These are phyloP conservation scores for Heliconius ismenius DNA, from an alignment of 2,888 invertebrate species.

Conservation along the genomic window DNA sequence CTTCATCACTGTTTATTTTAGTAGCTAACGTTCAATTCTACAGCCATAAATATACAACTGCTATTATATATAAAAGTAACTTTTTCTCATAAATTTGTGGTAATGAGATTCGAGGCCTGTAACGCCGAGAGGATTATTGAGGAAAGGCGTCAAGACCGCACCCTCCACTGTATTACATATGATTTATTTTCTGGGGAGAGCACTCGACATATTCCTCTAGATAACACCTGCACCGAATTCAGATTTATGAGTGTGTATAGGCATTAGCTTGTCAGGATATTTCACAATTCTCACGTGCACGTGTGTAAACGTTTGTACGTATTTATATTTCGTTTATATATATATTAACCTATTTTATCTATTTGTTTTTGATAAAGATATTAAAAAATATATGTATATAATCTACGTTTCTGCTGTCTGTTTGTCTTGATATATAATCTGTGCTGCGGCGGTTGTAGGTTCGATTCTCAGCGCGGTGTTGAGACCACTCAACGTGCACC, in stretches of 20 bases:
- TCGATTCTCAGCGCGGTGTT: too few relatives aligned
- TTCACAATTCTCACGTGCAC: slow-evolving; percentile 30
- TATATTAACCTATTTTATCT: background rate
- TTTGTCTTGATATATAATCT: too few relatives aligned
- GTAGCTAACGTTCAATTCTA: background rate
- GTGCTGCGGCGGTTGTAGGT: too few relatives aligned
- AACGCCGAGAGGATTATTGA: slow-evolving; percentile 48
- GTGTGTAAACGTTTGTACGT: background rate
- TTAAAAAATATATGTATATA: too few relatives aligned
- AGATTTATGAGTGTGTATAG: slow-evolving; percentile 48
- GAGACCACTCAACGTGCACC: too few relatives aligned
- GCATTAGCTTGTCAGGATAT: slow-evolving; percentile 48
- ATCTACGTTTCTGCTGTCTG: too few relatives aligned
- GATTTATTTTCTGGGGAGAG: slow-evolving; percentile 56
- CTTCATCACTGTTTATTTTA: background rate
- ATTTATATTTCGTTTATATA: background rate
- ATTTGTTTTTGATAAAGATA: background rate
- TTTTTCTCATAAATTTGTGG: slow-evolving; percentile 49
- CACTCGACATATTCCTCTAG: slow-evolving; percentile 57
- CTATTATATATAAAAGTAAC: slow-evolving; percentile 1
- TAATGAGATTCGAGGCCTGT: slow-evolving; percentile 59
- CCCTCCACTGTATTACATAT: slow-evolving; percentile 58
- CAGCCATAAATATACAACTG: background rate
- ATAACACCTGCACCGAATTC: slow-evolving; percentile 52
- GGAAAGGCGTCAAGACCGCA: slow-evolving; percentile 52